Evolutionary conservation across 2,113 vertebrate genomes (phyloP), one percentile per base, ranked within the genome.

Genomic region (Salvator merianae): DNA sequence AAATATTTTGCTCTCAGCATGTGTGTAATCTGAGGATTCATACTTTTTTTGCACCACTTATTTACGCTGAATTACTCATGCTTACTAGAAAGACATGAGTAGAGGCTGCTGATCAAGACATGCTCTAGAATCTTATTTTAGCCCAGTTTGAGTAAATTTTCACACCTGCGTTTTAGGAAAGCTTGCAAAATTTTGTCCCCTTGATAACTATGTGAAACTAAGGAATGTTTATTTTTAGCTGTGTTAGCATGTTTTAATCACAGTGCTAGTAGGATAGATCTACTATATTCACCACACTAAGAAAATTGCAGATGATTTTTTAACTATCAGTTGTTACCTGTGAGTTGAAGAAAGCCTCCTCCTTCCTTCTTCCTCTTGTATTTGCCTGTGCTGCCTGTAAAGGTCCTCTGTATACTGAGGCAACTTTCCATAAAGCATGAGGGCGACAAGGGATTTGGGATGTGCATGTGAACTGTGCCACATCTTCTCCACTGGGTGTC

Each of bases 161-260:
- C 73, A 75, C 87, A 91, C 92, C 82, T 88, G 84, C 75, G 76
- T 85, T 91, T 95, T 82, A 91, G 89, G 87, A 93, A 93, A 84
- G 22, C 74, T 91, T 87, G 88, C 75, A 62, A 81, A 94, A 91
- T 92, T 88, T 70, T 20, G 18, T 90, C 55, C 0, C 85, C 90
- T 81, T 83, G 73, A 28, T 83, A 47, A 88, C 10, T 87, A 32
- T 75, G 30, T 88, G 79, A 92, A 86, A 92, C 50, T 22, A 76
- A 85, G 79, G 80, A 90, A 84, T 87, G 28, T 10, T 26, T 88
- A 65, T 1, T 10, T 88, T 90, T 89, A 86, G 88, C 43, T 40
- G 75, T 18, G 34, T 85, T 30, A 84, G 18, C 26, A 71, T 87
- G 30, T 70, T 53, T 89, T 92, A 84, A 74, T 84, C 70, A n/a